Evolutionary conservation across 1,140 invertebrate genomes (phyloP).

Genomic region (Trichonephila clavata): DNA sequence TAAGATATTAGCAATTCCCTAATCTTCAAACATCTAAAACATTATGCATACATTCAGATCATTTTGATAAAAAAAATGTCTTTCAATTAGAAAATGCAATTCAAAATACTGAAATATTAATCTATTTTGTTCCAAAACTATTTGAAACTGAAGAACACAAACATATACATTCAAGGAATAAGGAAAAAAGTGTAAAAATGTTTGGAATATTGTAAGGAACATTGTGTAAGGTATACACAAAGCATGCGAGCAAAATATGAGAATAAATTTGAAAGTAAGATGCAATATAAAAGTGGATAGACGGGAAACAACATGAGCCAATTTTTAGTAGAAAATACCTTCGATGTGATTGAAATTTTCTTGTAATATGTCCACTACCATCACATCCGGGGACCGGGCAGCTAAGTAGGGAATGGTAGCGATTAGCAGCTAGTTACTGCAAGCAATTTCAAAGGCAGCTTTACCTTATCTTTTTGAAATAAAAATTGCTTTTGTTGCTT

Average conservation of each 20-base stretch:
- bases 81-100: too few species aligned
- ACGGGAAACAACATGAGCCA: slow-evolving; percentile 73
- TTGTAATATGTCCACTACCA: slow-evolving; percentile 82
- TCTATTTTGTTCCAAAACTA: not conserved
- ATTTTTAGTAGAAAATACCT: slow-evolving; percentile 77
- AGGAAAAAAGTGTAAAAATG: slow-evolving; percentile 39
- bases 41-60: too few species aligned
- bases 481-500: too few species aligned
- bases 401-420: slow-evolving; percentile 75
- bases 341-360: slow-evolving; percentile 82
- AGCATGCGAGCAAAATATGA: slow-evolving; percentile 74
- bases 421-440: slow-evolving; percentile 62
- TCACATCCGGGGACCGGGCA: slow-evolving; percentile 83
- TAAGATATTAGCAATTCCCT: too few species aligned
- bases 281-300: slow-evolving; percentile 63
- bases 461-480: not conserved
- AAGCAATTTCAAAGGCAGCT: slow-evolving; percentile 35
- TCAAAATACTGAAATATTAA: too few species aligned
- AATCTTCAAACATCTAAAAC: too few species aligned
- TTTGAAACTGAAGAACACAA: not conserved
- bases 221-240: slow-evolving; percentile 46
- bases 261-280: slow-evolving; percentile 73
- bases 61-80: too few species aligned
- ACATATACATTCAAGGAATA: slow-evolving; percentile 15
- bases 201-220: slow-evolving; percentile 41